Evolutionary conservation across 2,113 vertebrate species (phyloP), one percentile per base, ranked within the genome.

Genomic region (Bujurquina vittata): DNA sequence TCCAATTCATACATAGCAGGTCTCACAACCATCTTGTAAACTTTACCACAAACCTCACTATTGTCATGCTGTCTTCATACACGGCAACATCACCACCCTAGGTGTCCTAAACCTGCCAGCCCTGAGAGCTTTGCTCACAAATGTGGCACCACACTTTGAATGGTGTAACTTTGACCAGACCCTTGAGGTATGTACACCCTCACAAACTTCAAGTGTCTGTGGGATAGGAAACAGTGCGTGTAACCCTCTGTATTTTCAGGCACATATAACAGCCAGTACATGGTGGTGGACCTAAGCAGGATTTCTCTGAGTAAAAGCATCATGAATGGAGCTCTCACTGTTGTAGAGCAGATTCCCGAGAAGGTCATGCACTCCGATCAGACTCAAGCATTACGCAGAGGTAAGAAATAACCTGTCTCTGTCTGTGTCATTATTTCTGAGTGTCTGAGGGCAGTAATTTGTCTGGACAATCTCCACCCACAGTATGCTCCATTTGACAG

Each of bases 201-300:
- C 33, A 33, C 33, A 33, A 33, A 33, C 33, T 5, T 7, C 33
- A 33, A 33, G 33, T 29, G 6, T 72, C 65, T 22, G 26, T 49
- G 15, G 23, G 43, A 49, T 17, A 49, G 15, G 23, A 7, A 69
- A 10, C 3, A 31, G 43, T 52, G 23, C 9, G 18, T 75, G 3
- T 4, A 33, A 20, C 20, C 26, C 3, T 35, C 3, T 72, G 46
- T 74, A 3, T 79, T 69, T 69, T 33, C 83, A 98, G 97, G 97
- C 18, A 98, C 97, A 59, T 98, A 98, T 77, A 98, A 98, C 91
- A 97, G 96, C 81, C 97, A 98, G 76, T 98, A 98, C 92, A 98
- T 98, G 97, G 92, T 98, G 83, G 88, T 98, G 93, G 97, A 98
- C 90, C 93, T 97, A 92, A 97, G 93, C 89, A 96, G 94, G 84